Percentiles rank a stretch among this genome's conserved stretches.
phyloP scores from a whole-genome alignment of 2,888 invertebrate species.

The Pimpla rufipes region DNA sequence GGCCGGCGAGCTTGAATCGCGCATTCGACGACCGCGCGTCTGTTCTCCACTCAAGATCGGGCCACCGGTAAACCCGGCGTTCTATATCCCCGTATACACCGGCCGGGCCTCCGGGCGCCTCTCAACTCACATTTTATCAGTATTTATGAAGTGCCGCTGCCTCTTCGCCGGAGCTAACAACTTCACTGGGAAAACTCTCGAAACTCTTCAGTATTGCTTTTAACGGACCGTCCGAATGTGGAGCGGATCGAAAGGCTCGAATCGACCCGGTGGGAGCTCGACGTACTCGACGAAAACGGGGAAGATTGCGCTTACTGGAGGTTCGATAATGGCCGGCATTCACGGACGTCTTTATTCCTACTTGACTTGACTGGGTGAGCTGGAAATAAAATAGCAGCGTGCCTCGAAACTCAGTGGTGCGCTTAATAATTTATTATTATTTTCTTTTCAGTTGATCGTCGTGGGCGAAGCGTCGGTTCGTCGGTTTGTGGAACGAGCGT shows the following conservation, averaged over 20 bases:
- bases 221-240: neutral
- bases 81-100: neutral
- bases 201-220: neutral
- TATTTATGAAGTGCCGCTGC: neutral
- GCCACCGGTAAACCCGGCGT: neutral
- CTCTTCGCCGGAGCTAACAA: slow-evolving; percentile 23
- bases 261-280: neutral
- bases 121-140: neutral
- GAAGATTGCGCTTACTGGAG: neutral
- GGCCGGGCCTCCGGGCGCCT: neutral
- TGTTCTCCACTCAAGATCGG: neutral
- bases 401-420: neutral
- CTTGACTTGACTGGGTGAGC: neutral
- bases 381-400: neutral
- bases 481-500: neutral
- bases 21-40: neutral
- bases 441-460: neutral
- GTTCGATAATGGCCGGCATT: neutral
- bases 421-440: slow-evolving; percentile 3
- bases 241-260: neutral
- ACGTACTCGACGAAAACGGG: neutral
- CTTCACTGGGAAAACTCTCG: neutral
- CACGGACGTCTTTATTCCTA: neutral
- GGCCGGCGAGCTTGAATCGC: slow-evolving; percentile 13
- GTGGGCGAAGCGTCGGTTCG: neutral